Evolutionary conservation across 2,113 vertebrate genomes (phyloP), one percentile per base, ranked within the genome.

Genomic region (Piprites chloris): DNA sequence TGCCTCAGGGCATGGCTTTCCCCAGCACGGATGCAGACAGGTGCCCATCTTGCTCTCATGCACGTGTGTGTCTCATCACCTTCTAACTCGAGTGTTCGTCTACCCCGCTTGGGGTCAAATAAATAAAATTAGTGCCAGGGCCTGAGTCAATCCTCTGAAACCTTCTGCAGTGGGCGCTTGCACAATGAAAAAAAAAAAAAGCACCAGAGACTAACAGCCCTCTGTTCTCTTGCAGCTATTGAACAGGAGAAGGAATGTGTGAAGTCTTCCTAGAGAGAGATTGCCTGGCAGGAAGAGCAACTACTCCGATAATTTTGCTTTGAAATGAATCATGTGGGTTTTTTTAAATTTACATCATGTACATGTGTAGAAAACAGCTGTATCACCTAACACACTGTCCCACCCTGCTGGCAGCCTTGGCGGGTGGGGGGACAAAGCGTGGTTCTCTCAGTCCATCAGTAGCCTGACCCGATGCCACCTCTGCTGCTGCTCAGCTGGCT

Each of bases 161-260:
- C 44, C 65, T 61, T 66, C 27, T 80, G 84, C 39, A 2, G 14
- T 16, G 17, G 2, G 0, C 55, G 37, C 46, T 69, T 16, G n/a
- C 39, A 19, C n/a, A 12, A 50, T 37, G 47, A 49, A 39, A 32
- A 37, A 26, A 35, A n/a, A 16, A 26, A 21, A 50, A 49, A 10
- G 3, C 2, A 0, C 10, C 8, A 3, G 9, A 39, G 33, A 62
- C 39, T 96, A 85, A 97, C 19, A 41, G 88, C 66, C 46, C 67
- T 89, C n/a, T 85, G 17, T 93, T 96, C 62, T 85, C 56, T 97
- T 94, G 75, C 98, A 99, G 99, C 97, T 41, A 98, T 99, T 28
- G 98, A 98, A 37, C 91, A 97, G 59, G 98, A 99, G 96, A 99
- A 98, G 97, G 98, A 97, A 88, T 94, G 92, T 37, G 96, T 92